Evolutionary conservation across 23 tunicate genomes (phyloP), one percentile per base, ranked within the genome.

Genomic region (Phallusia fumigata): DNA sequence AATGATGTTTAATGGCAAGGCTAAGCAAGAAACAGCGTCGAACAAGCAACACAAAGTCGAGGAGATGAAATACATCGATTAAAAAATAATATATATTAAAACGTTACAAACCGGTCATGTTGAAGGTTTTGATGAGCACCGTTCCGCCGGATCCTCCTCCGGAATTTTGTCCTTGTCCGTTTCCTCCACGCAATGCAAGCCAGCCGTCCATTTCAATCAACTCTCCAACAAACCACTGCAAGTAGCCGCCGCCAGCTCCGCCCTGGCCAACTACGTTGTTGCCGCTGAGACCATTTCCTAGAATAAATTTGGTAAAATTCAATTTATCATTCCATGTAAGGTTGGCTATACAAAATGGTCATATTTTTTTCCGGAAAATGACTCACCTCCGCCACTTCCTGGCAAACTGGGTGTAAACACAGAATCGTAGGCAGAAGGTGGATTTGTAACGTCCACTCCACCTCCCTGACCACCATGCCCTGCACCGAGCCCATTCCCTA

Each of bases 401-500:
- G 74, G 83, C 45, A 31, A 22, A 18, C 30, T 32, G 18, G 83
- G 83, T 10, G 58, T 33, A 35, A 52, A 80, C 32, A 80, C 64
- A 0, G 83, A 52, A 26, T 80, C 74, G 47, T 80, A 80, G 0
- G 83, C 35, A 24, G 73, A 12, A 3, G 83, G 45, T 31, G 74
- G 73, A 18, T 58, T 31, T 28, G 58, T 8, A 52, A 30, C 26
- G 31, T 80, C 58, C 0, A 80, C 40, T 12, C 74, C 83, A 52
- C 83, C 83, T 45, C 83, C 83, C 32, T 80, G 83, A 52, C 83
- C 83, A 52, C 83, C 83, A 31, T 80, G 83, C 18, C 83, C 64
- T 12, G 83, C 83, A 19, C 83, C 83, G 40, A 53, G 40, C 16
- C 83, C 83, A n/a, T 44, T 32, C 18, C 83, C 83, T 80, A 72